Evolutionary conservation across 2,888 invertebrate species (phyloP).

Genomic region (Byasa hedistus): DNA sequence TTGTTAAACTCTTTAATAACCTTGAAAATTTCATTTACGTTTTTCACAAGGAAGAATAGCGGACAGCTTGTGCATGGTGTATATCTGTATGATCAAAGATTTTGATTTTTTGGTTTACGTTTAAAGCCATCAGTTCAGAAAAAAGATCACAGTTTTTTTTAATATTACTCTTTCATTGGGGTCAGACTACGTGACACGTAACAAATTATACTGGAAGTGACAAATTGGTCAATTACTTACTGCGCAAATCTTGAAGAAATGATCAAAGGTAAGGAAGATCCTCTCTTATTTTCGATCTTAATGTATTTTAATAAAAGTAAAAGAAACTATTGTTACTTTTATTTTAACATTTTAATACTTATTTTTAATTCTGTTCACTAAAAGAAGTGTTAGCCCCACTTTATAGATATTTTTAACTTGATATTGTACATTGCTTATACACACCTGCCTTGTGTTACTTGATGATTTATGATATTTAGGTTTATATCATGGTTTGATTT

Average conservation of each 20-base stretch:
- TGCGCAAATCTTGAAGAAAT: neutral
- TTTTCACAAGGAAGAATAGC: neutral
- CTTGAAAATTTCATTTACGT: slow-evolving; percentile 4
- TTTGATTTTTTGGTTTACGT: too few relatives aligned
- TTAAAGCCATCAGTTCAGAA: neutral
- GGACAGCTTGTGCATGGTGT: too few relatives aligned
- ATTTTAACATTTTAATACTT: neutral
- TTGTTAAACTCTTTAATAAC: too few relatives aligned
- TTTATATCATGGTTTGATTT: neutral
- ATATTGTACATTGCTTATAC: too few relatives aligned
- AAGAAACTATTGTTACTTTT: neutral
- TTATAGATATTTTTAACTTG: too few relatives aligned
- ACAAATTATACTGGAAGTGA: neutral
- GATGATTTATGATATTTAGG: neutral
- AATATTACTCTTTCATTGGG: neutral
- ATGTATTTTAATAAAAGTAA: neutral
- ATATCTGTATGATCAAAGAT: too few relatives aligned
- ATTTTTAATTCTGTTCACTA: neutral
- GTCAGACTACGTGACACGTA: neutral
- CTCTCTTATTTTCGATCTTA: neutral
- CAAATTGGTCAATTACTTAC: neutral
- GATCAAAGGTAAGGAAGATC: neutral
- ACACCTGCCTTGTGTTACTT: neutral
- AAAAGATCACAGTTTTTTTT: neutral
- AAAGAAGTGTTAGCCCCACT: too few relatives aligned